Conservation (phyloP, 2,113 vertebrate genomes). For the Grantiella picta region DNA sequence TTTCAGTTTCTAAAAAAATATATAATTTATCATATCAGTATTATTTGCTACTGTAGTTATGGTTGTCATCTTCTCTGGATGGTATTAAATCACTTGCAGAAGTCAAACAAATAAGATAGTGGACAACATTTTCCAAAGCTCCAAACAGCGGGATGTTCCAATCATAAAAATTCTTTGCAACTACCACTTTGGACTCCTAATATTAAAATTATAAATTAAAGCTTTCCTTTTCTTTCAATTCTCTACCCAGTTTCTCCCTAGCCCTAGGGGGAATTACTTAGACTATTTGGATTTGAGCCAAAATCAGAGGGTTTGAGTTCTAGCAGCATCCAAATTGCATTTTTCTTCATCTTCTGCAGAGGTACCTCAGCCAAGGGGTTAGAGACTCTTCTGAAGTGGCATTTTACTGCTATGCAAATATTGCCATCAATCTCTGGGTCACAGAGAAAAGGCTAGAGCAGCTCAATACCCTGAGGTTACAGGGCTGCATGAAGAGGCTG, state of each 20-base stretch:
- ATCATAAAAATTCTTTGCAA: background rate
- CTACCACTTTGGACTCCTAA: background rate
- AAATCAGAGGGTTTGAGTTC: background rate
- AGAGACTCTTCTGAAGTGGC: background rate
- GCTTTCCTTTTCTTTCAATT: background rate
- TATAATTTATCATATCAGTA: constrained; percentile 41
- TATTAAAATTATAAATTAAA: background rate
- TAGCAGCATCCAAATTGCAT: background rate
- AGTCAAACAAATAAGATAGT: constrained; percentile 17
- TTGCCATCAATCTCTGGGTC: background rate
- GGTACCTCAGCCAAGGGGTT: background rate
- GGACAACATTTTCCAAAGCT: background rate
- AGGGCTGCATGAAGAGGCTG: background rate
- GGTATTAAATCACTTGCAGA: constrained; percentile 9
- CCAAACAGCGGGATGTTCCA: background rate
- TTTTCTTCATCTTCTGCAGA: background rate
- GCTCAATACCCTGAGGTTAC: background rate
- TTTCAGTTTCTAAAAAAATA: background rate
- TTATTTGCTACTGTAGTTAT: constrained; percentile 55
- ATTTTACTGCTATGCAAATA: background rate
- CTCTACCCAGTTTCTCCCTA: background rate
- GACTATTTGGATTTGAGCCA: background rate
- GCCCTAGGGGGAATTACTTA: background rate
- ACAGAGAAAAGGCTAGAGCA: background rate
- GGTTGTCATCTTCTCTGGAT: background rate